Evolutionary conservation across 1,140 invertebrate genomes (phyloP).

Genomic region (Brachionus rotundiformis): DNA sequence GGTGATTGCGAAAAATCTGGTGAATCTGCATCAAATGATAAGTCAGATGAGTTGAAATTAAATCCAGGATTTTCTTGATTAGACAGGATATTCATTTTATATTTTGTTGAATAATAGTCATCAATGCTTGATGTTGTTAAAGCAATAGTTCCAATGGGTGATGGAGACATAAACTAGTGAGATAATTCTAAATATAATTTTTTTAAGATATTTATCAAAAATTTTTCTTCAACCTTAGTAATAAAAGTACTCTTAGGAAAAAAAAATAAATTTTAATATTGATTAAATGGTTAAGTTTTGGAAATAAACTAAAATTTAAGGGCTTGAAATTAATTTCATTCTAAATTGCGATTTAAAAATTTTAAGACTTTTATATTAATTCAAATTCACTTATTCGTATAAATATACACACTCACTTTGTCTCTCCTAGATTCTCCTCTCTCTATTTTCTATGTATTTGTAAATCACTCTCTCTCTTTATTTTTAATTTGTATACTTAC

Average conservation of each 20-base stretch:
- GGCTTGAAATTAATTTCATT: background rate
- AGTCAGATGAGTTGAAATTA: background rate
- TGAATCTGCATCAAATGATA: background rate
- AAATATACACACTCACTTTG: background rate
- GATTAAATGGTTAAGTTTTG: background rate
- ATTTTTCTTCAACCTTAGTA: no score
- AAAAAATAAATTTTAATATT: background rate
- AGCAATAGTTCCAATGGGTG: background rate
- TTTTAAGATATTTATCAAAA: no score
- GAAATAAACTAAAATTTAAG: background rate
- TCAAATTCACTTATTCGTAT: background rate
- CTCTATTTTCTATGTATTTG: background rate
- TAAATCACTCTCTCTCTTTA: background rate
- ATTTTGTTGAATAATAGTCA: background rate
- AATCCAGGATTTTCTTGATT: background rate
- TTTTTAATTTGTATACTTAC: background rate
- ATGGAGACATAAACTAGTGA: slow-evolving; percentile 27
- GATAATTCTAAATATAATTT: background rate
- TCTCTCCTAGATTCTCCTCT: slow-evolving; percentile 4
- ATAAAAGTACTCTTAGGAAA: no score
- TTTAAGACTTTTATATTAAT: background rate
- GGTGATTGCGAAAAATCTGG: background rate
- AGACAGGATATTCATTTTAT: background rate
- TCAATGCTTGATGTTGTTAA: background rate
- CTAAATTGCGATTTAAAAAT: slow-evolving; percentile 1